phyloP scores from a whole-genome alignment of 2,113 vertebrate species.

The Sarotherodon lohbergeri region DNA sequence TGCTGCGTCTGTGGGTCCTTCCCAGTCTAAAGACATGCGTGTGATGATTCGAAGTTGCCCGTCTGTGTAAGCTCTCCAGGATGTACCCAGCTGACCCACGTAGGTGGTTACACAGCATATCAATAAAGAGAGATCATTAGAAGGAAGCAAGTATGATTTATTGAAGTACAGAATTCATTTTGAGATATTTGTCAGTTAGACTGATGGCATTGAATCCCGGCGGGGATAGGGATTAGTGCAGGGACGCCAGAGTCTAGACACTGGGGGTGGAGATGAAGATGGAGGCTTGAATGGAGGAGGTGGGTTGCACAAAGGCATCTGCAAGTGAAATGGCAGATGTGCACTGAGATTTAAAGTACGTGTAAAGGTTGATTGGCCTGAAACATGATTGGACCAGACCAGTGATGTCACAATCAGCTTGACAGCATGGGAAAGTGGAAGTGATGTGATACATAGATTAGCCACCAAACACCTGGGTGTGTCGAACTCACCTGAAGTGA shows the following conservation, averaged over 20 bases:
- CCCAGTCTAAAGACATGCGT: not conserved
- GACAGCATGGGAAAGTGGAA: not conserved
- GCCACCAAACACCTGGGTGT: not conserved
- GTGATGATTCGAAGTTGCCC: not conserved
- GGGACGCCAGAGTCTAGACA: rapidly evolving
- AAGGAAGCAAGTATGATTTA: not conserved
- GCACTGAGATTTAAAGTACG: not conserved
- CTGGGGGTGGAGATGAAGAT: not conserved
- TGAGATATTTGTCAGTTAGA: not conserved
- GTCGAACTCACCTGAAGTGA: rapidly evolving
- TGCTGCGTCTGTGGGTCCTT: not conserved
- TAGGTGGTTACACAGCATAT: not conserved
- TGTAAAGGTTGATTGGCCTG: rapidly evolving
- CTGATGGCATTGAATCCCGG: not conserved
- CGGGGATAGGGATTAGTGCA: rapidly evolving
- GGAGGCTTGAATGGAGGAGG: not conserved
- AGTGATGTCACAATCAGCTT: not conserved
- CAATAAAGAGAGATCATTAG: not conserved
- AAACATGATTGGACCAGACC: not conserved
- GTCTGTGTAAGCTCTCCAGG: not conserved
- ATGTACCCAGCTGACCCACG: not conserved
- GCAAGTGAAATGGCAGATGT: rapidly evolving
- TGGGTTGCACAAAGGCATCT: rapidly evolving
- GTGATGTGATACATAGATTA: not conserved
- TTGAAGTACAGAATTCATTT: rapidly evolving